Percentiles rank a stretch among this genome's conserved stretches.
These are phyloP conservation scores for Sebastes reedi DNA, from an alignment of 2,797 vertebrate genomes.

Conservation along the genomic window DNA sequence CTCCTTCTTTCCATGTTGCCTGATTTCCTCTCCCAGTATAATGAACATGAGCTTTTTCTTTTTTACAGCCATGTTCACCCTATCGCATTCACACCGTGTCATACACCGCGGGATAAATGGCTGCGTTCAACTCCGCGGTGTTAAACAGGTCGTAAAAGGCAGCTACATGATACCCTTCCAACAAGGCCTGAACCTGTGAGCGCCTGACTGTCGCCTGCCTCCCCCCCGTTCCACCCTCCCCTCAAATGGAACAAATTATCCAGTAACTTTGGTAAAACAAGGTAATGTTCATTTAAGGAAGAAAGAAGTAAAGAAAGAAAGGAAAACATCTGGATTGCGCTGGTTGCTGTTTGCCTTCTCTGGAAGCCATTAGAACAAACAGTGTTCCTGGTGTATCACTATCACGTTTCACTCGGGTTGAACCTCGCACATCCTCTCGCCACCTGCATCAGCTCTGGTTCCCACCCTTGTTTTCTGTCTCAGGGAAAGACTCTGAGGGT, in stretches of 20 bases:
- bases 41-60: conserved; percentile 49
- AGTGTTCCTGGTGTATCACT: conserved; percentile 37
- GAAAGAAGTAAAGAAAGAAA: conserved; percentile 44
- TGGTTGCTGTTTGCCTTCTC: conserved; percentile 69
- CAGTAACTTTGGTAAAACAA: conserved; percentile 59
- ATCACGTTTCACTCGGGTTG: conserved; percentile 58
- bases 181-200: conserved; percentile 70
- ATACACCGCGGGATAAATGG: conserved; percentile 63
- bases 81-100: conserved; percentile 62
- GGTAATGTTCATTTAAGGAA: conserved; percentile 65
- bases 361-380: conserved; percentile 77
- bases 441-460: conserved; percentile 72
- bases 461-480: conserved; percentile 56
- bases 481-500: conserved; percentile 35
- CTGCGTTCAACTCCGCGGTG: conserved; percentile 70
- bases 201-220: conserved; percentile 68
- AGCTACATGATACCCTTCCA: conserved; percentile 73
- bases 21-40: conserved; percentile 58
- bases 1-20: conserved; percentile 65
- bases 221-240: background rate
- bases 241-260: conserved; percentile 76
- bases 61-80: conserved; percentile 55
- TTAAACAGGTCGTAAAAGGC: conserved; percentile 82
- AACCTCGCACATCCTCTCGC: conserved; percentile 64
- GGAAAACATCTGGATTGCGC: conserved; percentile 61